Evolutionary conservation across 2,113 vertebrate species (phyloP), one percentile per base, ranked within the genome.

Genomic region (Sula dactylatra): DNA sequence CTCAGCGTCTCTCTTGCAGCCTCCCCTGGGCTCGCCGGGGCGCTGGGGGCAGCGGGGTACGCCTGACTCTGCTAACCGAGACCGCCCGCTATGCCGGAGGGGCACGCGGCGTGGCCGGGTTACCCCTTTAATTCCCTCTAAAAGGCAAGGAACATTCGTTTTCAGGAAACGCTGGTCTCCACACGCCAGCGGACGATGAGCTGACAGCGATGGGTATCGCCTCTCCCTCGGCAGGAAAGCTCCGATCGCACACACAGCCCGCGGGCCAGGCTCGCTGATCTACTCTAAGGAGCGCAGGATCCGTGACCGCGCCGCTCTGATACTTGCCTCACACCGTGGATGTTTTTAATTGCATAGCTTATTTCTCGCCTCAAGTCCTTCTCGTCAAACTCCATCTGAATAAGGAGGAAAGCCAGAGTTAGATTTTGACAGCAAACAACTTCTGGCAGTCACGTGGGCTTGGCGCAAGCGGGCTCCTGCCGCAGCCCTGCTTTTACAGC

Each of bases 261-360:
- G 6, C 17, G 10, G 42, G 2, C 11, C 36, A 2, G 27, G 17
- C 66, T 13, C 1, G 20, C 44, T 4, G 6, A 19, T 7, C 56
- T 11, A 2, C 55, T 9, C 76, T 31, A 18, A 31, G 86, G 59
- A 40, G 59, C 20, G 13, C 8, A 1, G 44, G 52, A 25, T 4
- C 32, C 22, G 10, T 4, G 6, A 5, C 31, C 11, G 42, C 16
- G 9, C 38, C 27, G 7, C 56, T 9, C 9, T 8, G 70, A 50
- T 50, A 99, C 99, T 99, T 98, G 99, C 99, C 99, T 99, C 97
- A 99, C 99, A 52, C 99, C 99, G 3, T 99, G 99, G 97, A 99
- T 99, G 90, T 99, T 99, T 97, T 99, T 99, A 88, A 99, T 99
- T 76, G 99, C 99, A 1, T 99, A 99, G 97, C 99, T 99, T 95